Conservation (phyloP, 2,888 invertebrate species). For the Drosophila vallismaia region DNA sequence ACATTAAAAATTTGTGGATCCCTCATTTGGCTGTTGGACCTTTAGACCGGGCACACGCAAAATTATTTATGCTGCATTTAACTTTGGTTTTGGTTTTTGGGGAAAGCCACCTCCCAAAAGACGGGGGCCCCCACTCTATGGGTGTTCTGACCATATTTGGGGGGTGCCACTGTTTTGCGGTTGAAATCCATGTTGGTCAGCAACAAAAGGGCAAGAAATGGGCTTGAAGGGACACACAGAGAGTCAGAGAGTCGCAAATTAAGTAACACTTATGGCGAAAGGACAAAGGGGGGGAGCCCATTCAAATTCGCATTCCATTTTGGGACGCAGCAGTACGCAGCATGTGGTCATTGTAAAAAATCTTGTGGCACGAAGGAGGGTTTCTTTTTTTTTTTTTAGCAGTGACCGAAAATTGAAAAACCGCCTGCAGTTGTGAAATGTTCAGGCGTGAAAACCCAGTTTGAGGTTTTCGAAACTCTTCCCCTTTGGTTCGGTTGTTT, state of each 20-base stretch:
- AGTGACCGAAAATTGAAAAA: constrained; percentile 77
- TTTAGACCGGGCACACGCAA: constrained; percentile 55
- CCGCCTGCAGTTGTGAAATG: constrained; percentile 80
- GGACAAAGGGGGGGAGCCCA: constrained; percentile 29
- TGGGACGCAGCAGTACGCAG: constrained; percentile 61
- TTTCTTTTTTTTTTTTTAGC: constrained; percentile 51
- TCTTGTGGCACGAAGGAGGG: not conserved
- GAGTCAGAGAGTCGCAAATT: constrained; percentile 50
- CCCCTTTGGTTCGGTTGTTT: not conserved
- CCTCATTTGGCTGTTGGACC: constrained; percentile 22
- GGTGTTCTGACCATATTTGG: constrained; percentile 10
- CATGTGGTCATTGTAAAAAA: constrained; percentile 48
- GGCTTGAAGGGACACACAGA: constrained; percentile 44
- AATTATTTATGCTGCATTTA: constrained; percentile 80
- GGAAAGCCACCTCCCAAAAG: not conserved
- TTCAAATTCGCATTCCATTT: constrained; percentile 67
- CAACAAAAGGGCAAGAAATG: constrained; percentile 3
- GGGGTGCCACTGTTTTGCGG: constrained; percentile 74
- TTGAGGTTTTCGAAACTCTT: constrained; percentile 57
- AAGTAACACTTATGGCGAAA: constrained; percentile 74
- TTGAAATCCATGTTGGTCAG: constrained; percentile 60
- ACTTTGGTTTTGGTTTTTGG: constrained; percentile 67
- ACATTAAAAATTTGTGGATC: constrained; percentile 1
- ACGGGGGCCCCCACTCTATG: not conserved
- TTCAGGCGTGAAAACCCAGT: constrained; percentile 79